phyloP scores from a whole-genome alignment of 2,797 vertebrate species.

The Enteromius fasciolatus region DNA sequence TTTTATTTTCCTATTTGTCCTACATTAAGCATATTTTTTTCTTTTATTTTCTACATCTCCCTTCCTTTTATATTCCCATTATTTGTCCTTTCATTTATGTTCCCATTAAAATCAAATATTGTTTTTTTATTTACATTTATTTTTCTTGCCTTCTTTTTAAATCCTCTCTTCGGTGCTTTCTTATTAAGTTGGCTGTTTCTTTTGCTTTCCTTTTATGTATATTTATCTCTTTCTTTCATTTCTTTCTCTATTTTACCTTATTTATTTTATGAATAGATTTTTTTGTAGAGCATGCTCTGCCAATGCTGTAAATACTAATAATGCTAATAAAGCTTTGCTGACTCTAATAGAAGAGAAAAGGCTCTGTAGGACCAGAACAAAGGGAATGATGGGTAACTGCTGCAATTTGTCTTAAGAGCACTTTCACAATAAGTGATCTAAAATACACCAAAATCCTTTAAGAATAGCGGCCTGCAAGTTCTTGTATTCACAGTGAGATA shows the following conservation, averaged over 20 bases:
- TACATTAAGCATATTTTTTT: not conserved
- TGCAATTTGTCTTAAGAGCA: conserved; percentile 51
- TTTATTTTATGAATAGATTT: conserved; percentile 9
- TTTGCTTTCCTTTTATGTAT: not conserved
- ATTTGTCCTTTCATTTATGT: not conserved
- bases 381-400: conserved; percentile 17
- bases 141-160: not conserved
- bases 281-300: not conserved
- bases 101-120: conserved; percentile 8
- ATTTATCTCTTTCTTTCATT: not conserved
- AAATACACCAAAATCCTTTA: conserved; percentile 50
- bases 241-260: not conserved
- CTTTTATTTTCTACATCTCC: not conserved
- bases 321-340: conserved; percentile 8
- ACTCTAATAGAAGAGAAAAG: conserved; percentile 26
- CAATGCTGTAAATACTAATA: not conserved
- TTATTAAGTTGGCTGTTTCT: not conserved
- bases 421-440: conserved; percentile 47
- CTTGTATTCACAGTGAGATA: conserved; percentile 69
- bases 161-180: not conserved
- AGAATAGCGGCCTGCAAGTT: conserved; percentile 63
- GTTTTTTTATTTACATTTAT: not conserved
- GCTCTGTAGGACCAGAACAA: conserved; percentile 23
- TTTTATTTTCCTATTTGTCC: not conserved
- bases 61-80: not conserved